Base-by-base conservation (phyloP, 1,140 invertebrate genomes). In the Scaptomyza montana region DNA sequence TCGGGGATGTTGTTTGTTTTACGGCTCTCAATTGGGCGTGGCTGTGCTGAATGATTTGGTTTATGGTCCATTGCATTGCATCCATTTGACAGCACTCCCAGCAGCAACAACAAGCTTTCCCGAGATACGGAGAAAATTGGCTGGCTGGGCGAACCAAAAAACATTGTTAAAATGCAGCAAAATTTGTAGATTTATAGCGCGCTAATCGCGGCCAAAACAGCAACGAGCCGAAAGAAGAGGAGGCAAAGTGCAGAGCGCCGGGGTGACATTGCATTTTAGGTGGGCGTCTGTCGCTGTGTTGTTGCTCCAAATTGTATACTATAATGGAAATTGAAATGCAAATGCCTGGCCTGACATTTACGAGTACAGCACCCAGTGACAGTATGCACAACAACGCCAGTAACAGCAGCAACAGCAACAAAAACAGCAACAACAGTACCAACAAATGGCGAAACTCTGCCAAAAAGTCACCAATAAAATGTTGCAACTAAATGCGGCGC, bases 301-400 rank as follows among this genome's bases (percentile, higher is more conserved):
- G 81, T 51, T 75, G 65, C 59, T 66, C 71, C 75, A 63, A 78
- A 78, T 74, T 78, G 75, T 76, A 76, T 89, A 87, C 84, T 89
- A 77, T 89, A 89, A 89, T 89, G 84, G 79, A 89, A 89, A 89
- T 89, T 89, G 84, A 89, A 89, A 89, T 89, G 84, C 84, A 89
- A 89, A 89, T 89, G 77, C 82, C 68, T 72, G 78, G 67, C 71
- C 74, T 82, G 82, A 86, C 82, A 87, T 86, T 86, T 86, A 86
- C 81, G 82, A 85, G 81, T 86, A 71, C 74, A 78, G 50, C 59
- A 64, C 54, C 41, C 66, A 70, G 45, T 64, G 66, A 69, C 72
- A 74, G 66, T 49, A 62, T 54, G 41, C 57, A 74, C 72, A 67
- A 72, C 36, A 64, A 57, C 63, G 60, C 39, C 46, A 62, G 41